Base-by-base conservation (phyloP, 2,797 vertebrate species). In the Mallotus villosus region DNA sequence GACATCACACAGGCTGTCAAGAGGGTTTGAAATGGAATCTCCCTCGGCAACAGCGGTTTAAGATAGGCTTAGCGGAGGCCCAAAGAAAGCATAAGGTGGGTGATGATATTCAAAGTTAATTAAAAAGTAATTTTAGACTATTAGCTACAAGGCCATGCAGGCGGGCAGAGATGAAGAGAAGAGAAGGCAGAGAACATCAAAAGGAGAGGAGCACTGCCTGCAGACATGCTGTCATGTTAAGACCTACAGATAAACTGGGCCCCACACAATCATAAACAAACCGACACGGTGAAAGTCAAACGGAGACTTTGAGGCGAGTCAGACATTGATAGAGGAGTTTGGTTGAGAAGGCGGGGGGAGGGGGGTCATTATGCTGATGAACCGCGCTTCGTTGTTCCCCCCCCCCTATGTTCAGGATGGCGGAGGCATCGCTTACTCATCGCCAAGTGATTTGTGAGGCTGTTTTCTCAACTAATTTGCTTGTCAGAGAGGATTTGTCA, bases 381-480 rank as follows among this genome's bases (percentile, higher is more conserved):
- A 60, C 9, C 24, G 21, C 58, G 3, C 24, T 9, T 55, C 51
- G 16, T n/a, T n/a, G 17, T 55, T 55, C 19, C 51, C 51, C 8
- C 14, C n/a, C n/a, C 51, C 51, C 16, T 4, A 55, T n/a, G 51
- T 55, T 55, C 5, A 55, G 51, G 51, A 17, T n/a, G 16, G 19
- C 5, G 49, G 16, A 55, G 16, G 65, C 65, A 67, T 51, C 22
- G 34, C 24, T 58, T 66, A 53, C 76, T 72, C 66, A 69, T 64
- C 72, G 61, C 19, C 34, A 27, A 51, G 63, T 60, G 74, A 80
- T 71, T 60, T 37, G 67, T 72, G 41, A n/a, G 21, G 58, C 46
- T 67, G 67, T 76, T 72, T 37, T 34, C 61, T 65, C 74, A 69
- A 64, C 67, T 73, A 72, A 77, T 73, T 55, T 55, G 24, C 49